Base-by-base conservation (phyloP, 2,888 invertebrate genomes). In the Temnothorax rugatulus region DNA sequence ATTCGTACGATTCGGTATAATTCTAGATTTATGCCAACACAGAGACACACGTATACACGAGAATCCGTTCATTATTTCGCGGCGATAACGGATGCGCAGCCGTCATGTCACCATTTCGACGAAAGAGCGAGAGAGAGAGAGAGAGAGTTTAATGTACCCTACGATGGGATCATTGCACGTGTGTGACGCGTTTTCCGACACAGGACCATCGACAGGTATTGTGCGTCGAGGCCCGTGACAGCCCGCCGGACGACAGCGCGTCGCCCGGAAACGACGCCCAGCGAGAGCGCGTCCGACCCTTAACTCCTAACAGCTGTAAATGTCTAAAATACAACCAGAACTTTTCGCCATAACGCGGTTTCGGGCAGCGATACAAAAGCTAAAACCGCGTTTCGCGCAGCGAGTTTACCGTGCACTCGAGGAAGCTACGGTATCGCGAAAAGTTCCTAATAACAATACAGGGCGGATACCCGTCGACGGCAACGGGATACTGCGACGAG, bases 1-100 rank as follows among this genome's bases (percentile, higher is more conserved):
- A 47, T 47, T 68, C 93, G 92, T 93, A 92, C 93, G 90, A 88
- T 71, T 92, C 90, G 91, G 92, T 93, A 92, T 91, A 92, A 91
- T 90, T 93, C 89, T 92, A 93, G 91, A 92, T 92, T 71, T 54
- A 66, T 47, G 44, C 59, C n/a, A 15, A 69, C 34, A 25, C 34
- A 34, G 34, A 90, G 82, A 83, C 88, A 90, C 88, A 41, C 79
- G 38, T 13, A 21, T 29, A 57, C 57, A 44, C 84, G 76, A 82
- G 38, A 68, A 84, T 90, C 89, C 90, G 87, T 86, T 90, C 89
- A 89, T 90, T 90, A 89, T 83, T 90, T 88, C 84, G 89, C 86
- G 87, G 88, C 89, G 87, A 90, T 89, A 81, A 83, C 59, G 69
- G 84, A 88, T 86, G 89, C 89, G 89, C 90, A 83, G 76, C 76